Conservation (phyloP, 2,888 invertebrate species). For the Seira ritae region DNA sequence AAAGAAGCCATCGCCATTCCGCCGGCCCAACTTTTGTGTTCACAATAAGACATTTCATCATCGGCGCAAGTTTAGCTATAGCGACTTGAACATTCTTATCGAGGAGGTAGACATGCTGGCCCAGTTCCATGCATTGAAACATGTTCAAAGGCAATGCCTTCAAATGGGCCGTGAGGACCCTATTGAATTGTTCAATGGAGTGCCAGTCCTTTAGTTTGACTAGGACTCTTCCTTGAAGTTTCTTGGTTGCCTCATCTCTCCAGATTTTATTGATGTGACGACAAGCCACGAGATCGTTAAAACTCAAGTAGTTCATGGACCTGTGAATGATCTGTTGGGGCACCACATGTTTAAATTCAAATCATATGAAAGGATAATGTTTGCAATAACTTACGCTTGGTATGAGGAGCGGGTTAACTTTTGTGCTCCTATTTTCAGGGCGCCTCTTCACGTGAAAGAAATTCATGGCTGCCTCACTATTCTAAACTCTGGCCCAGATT, state of each 20-base stretch:
- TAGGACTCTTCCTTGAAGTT: background rate
- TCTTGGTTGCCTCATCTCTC: constrained; percentile 44
- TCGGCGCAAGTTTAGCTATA: constrained; percentile 6
- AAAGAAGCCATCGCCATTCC: constrained; percentile 45
- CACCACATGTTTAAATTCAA: background rate
- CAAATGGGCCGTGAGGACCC: constrained; percentile 6
- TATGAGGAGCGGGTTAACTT: constrained; percentile 32
- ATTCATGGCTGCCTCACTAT: too few relatives aligned
- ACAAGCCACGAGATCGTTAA: constrained; percentile 26
- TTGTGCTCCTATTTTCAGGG: background rate
- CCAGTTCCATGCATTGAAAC: constrained; percentile 16
- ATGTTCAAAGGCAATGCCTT: constrained; percentile 19
- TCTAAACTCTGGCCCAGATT: too few relatives aligned
- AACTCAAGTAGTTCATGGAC: constrained; percentile 10
- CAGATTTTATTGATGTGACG: constrained; percentile 41
- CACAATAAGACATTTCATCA: constrained; percentile 6
- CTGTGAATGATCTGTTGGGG: constrained; percentile 28
- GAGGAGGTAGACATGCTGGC: background rate
- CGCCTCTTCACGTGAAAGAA: constrained; percentile 44
- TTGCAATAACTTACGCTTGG: constrained; percentile 35
- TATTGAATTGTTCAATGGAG: constrained; percentile 36
- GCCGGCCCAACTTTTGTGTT: background rate
- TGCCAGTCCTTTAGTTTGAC: constrained; percentile 14
- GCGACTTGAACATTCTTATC: constrained; percentile 28
- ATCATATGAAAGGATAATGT: background rate